Conservation (phyloP, 2,113 vertebrate genomes). For the Seriola rivoliana region DNA sequence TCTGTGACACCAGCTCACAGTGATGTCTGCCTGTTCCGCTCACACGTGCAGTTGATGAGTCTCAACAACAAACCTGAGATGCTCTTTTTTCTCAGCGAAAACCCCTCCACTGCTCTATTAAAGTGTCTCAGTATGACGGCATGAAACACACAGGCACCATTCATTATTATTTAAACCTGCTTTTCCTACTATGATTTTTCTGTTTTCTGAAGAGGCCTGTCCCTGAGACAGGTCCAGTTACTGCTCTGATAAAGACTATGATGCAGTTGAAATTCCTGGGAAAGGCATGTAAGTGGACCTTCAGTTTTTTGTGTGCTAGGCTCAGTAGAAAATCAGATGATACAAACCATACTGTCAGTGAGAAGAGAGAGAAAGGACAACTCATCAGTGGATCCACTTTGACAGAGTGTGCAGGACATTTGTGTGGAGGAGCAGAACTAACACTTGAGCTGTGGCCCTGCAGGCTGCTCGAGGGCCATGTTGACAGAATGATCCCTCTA, state of each 20-base stretch:
- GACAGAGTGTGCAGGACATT: neutral
- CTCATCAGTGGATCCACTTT: neutral
- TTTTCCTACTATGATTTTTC: too few species aligned
- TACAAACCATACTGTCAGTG: neutral
- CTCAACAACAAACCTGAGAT: neutral
- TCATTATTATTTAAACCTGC: too few species aligned
- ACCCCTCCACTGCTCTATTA: too few species aligned
- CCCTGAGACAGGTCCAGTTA: too few species aligned
- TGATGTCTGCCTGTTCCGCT: neutral
- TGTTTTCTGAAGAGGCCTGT: too few species aligned
- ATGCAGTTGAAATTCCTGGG: too few species aligned
- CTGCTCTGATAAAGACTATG: too few species aligned
- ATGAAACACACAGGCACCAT: too few species aligned
- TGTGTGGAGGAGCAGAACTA: constrained; percentile 12
- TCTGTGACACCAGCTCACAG: neutral
- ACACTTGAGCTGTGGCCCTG: constrained; percentile 28
- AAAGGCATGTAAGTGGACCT: too few species aligned
- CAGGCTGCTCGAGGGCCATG: constrained; percentile 15
- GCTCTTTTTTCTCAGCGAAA: neutral
- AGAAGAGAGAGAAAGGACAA: neutral
- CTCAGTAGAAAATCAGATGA: too few species aligned
- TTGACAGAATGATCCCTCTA: constrained; percentile 41
- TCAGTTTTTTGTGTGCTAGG: neutral
- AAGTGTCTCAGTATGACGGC: too few species aligned
- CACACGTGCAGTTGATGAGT: neutral